Conservation (phyloP, 2,113 vertebrate species). For the Corythoichthys haematopterus region DNA sequence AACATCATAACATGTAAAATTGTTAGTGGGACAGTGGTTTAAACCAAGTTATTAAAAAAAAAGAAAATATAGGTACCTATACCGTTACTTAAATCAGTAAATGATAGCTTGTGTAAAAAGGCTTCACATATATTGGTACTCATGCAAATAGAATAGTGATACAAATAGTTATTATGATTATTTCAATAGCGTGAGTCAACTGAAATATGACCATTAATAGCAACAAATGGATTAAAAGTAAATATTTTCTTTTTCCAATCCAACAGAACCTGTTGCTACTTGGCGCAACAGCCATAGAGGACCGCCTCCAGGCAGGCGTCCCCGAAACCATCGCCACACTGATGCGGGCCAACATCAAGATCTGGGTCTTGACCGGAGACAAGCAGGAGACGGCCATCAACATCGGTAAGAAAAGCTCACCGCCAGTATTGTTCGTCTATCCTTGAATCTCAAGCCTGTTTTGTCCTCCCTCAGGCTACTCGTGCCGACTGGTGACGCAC, state of each 20-base stretch:
- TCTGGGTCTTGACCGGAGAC: conserved; percentile 95
- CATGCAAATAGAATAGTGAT: too few relatives aligned
- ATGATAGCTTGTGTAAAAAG: too few relatives aligned
- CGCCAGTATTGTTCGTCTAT: conserved; percentile 5
- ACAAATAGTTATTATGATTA: too few relatives aligned
- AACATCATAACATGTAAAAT: too few relatives aligned
- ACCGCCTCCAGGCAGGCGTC: conserved; percentile 90
- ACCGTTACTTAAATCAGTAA: too few relatives aligned
- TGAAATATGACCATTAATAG: too few relatives aligned
- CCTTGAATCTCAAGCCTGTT: conserved; percentile 16
- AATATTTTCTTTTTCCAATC: background rate
- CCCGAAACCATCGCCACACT: conserved; percentile 93
- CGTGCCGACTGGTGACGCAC: conserved; percentile 89
- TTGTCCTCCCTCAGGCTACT: conserved; percentile 80
- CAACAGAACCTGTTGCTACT: conserved; percentile 85
- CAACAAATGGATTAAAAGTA: background rate
- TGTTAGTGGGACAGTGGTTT: too few relatives aligned
- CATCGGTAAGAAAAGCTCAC: conserved; percentile 76
- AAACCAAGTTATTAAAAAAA: too few relatives aligned
- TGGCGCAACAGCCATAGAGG: conserved; percentile 95
- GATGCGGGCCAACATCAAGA: conserved; percentile 91
- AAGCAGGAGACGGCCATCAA: conserved; percentile 97
- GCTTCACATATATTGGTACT: too few relatives aligned
- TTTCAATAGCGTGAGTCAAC: too few relatives aligned
- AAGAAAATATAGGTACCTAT: too few relatives aligned